A percentile compares a stretch with the other conserved stretches of the same genome.
Evolutionary conservation across 2,888 invertebrate genomes (phyloP).

Genomic region (Linnaemya vulpina): DNA sequence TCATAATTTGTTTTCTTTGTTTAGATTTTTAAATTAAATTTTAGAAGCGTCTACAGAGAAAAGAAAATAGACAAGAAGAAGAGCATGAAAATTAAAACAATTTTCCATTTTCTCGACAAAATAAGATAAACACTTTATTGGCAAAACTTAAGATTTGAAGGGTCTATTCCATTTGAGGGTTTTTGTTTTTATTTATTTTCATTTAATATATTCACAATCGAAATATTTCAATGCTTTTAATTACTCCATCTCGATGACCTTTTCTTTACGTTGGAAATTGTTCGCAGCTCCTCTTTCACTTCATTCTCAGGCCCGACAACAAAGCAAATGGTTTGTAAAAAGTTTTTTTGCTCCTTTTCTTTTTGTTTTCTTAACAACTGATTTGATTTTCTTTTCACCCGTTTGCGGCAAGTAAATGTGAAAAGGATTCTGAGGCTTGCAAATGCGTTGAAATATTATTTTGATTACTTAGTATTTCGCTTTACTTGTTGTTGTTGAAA

Average conservation of each 20-base stretch:
- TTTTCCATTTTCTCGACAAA: too few relatives aligned
- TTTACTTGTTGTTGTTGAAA: neutral
- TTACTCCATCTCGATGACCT: neutral
- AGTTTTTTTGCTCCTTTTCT: neutral
- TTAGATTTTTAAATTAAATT: too few relatives aligned
- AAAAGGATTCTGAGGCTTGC: neutral
- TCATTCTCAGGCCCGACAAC: neutral
- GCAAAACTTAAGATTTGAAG: neutral
- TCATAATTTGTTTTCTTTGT: too few relatives aligned
- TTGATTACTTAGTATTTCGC: neutral
- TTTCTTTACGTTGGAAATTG: neutral
- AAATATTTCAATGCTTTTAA: neutral
- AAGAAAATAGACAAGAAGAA: too few relatives aligned
- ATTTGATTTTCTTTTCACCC: neutral
- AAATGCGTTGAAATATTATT: constrained; percentile 7
- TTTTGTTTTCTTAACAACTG: neutral
- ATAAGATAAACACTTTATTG: neutral
- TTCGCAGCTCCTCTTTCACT: neutral
- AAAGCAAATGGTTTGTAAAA: constrained; percentile 8
- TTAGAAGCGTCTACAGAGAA: too few relatives aligned
- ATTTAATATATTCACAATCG: neutral
- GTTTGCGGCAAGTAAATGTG: neutral
- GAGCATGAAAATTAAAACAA: too few relatives aligned
- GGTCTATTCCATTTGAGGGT: neutral
- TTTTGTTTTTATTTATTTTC: neutral